Percentiles rank a stretch among this genome's conserved stretches.
Evolutionary conservation across 2,113 vertebrate genomes (phyloP).

Genomic region (Xyrauchen texanus): DNA sequence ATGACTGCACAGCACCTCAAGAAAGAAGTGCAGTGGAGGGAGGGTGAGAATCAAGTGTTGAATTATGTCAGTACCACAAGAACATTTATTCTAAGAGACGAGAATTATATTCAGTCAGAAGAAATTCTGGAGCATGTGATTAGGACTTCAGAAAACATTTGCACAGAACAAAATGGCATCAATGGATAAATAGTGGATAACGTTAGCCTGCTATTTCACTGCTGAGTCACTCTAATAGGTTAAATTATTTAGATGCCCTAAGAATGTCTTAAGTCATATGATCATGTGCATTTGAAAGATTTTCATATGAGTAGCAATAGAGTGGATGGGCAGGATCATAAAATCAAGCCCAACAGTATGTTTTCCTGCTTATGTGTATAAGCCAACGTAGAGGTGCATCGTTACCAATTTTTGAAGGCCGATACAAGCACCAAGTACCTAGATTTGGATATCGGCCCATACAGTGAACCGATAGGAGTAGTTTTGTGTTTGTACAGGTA

Average conservation of each 20-base stretch:
- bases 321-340: neutral
- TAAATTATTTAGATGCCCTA: constrained; percentile 51
- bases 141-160: constrained; percentile 3
- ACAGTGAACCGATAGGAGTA: too few species aligned
- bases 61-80: neutral
- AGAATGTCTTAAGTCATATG: neutral
- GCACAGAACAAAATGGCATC: constrained; percentile 8
- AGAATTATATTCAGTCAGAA: constrained; percentile 26
- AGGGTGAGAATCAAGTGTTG: neutral
- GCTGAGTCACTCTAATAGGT: neutral
- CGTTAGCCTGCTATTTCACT: constrained; percentile 9
- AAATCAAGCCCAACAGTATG: constrained; percentile 7
- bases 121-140: constrained; percentile 32
- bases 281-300: constrained; percentile 6
- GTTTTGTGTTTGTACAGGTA: too few species aligned
- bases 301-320: constrained; percentile 10
- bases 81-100: constrained; percentile 13
- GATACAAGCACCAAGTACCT: too few species aligned
- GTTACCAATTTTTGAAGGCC: neutral
- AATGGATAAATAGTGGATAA: constrained; percentile 34
- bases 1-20: too few species aligned
- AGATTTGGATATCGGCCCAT: too few species aligned
- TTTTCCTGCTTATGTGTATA: neutral
- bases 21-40: too few species aligned
- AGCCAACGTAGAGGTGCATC: neutral